Conservation (phyloP, 1,140 invertebrate genomes). For the Zaprionus lachaisei region DNA sequence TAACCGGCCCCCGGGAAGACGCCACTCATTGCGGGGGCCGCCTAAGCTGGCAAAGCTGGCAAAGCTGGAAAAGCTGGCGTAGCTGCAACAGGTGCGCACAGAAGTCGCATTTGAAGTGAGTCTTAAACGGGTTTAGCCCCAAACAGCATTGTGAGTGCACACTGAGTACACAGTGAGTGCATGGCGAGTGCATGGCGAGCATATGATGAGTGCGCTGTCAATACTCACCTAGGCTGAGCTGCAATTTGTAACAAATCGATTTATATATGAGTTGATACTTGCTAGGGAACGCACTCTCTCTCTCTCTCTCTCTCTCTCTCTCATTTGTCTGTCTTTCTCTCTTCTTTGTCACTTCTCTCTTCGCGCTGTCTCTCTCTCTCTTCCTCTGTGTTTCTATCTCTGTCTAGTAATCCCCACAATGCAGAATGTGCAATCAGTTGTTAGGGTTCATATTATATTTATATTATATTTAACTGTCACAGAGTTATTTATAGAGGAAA, state of each 20-base stretch:
- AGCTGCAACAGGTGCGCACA: constrained; percentile 8
- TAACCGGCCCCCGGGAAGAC: constrained; percentile 1
- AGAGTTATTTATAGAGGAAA: neutral
- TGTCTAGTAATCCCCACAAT: neutral
- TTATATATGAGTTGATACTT: neutral
- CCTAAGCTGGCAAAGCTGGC: neutral
- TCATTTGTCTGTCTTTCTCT: neutral
- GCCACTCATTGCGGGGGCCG: constrained; percentile 1
- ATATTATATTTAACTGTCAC: neutral
- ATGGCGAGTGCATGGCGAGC: neutral
- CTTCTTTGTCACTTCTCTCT: neutral
- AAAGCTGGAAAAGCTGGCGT: neutral
- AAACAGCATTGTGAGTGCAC: neutral
- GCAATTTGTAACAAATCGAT: neutral
- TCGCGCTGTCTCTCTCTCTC: neutral
- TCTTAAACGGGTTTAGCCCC: constrained; percentile 11
- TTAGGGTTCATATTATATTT: neutral
- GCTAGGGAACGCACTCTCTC: neutral
- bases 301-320: neutral
- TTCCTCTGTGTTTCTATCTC: neutral
- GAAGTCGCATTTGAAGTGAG: neutral
- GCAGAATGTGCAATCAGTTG: neutral
- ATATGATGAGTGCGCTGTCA: neutral
- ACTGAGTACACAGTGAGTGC: neutral
- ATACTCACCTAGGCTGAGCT: neutral